Percentiles rank a stretch among this genome's conserved stretches.
These are phyloP conservation scores for Phytoseiulus persimilis DNA, from an alignment of 2,888 invertebrate species.

Conservation along the genomic window DNA sequence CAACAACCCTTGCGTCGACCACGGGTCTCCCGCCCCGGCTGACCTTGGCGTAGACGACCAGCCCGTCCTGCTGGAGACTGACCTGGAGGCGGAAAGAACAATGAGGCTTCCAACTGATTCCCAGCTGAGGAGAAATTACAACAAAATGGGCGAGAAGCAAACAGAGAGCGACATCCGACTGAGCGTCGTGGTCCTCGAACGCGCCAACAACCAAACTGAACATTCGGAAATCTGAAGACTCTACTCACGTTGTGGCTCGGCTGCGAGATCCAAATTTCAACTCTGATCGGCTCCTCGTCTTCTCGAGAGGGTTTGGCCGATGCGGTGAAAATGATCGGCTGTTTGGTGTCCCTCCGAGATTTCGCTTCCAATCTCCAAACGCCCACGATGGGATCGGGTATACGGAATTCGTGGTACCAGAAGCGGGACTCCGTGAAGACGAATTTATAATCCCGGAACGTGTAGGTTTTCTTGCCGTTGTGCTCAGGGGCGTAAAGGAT, in stretches of 20 bases:
- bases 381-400: constrained; percentile 25
- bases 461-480: constrained; percentile 16
- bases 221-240: no score
- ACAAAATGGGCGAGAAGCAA: no score
- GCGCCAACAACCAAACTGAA: no score
- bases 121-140: no score
- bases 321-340: constrained; percentile 22
- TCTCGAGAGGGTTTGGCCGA: constrained; percentile 15
- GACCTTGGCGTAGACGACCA: constrained; percentile 47
- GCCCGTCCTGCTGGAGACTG: constrained; percentile 16
- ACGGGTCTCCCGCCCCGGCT: constrained; percentile 47
- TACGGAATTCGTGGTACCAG: constrained; percentile 26
- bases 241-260: constrained; percentile 20
- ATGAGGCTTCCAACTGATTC: no score
- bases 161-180: no score
- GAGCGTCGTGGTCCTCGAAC: no score
- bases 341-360: constrained; percentile 17
- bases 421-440: constrained; percentile 14
- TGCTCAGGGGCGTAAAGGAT: constrained; percentile 14
- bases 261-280: constrained; percentile 25
- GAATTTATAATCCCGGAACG: constrained; percentile 5
- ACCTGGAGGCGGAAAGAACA: background rate
- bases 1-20: constrained; percentile 47
- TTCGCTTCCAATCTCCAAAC: constrained; percentile 11
- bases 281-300: constrained; percentile 27